Base-by-base conservation (phyloP, 2,113 vertebrate species). In the Microcebus griseorufus region DNA sequence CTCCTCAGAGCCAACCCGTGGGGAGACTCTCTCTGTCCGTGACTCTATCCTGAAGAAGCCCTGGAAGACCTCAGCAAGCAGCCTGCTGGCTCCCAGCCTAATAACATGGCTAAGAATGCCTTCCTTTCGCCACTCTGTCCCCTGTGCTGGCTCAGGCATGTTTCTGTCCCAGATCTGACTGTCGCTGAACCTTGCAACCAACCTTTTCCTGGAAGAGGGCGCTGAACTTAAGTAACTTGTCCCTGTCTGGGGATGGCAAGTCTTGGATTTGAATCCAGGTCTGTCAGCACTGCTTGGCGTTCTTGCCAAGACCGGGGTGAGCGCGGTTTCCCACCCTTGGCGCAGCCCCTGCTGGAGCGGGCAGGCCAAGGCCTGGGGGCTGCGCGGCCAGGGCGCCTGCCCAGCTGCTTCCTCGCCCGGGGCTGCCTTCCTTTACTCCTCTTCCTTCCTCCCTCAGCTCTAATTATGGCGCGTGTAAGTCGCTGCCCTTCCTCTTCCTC, bases 391-490 rank as follows among this genome's bases (percentile, higher is more conserved):
- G 72, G 29, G 70, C 14, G n/a, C 55, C 34, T 7, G 85, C 48
- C 11, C 90, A 93, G 94, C 95, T 96, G 94, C 93, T 97, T 96
- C 96, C 95, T 95, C 1, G 70, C 8, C 2, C 1, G 32, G 53
- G 86, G 34, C 60, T 6, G 53, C 51, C 42, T 60, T 60, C 82
- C 83, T 69, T 62, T 60, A 4, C 55, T 72, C 34, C 83, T 55
- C 80, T 96, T 96, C 93, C 96, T 97, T 97, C 97, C 95, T 96
- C 78, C 39, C 25, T 72, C 11, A 5, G 85, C 65, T 62, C 96
- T 97, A 84, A 85, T 84, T 93, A n/a, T 82, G 94, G 94, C 75
- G 1, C 27, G 6, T 55, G 39, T 80, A 60, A 64, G 20, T 45
- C 65, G 90, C 17, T 22, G 84, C 53, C 67, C 78, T 96, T 90